Percentiles rank a stretch among this genome's conserved stretches.
Evolutionary conservation across 2,888 invertebrate species (phyloP).

Genomic region (Tinea trinotella): DNA sequence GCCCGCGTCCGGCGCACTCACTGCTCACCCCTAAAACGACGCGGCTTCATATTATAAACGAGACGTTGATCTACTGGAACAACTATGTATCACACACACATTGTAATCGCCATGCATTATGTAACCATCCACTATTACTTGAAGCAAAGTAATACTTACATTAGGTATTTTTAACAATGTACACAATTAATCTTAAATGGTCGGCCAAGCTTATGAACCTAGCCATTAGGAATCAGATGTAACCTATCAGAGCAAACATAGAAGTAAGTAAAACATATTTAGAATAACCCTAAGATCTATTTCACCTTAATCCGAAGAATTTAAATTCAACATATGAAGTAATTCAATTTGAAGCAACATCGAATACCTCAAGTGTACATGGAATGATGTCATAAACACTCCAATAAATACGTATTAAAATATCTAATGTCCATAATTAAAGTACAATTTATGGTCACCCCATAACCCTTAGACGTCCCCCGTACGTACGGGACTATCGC

Average conservation of each 20-base stretch:
- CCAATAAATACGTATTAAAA: constrained; percentile 63
- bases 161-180: no score
- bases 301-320: no score
- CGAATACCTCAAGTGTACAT: no score
- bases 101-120: constrained; percentile 15
- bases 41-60: constrained; percentile 17
- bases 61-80: constrained; percentile 8
- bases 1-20: constrained; percentile 45
- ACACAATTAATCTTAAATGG: no score
- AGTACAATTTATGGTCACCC: constrained; percentile 59
- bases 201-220: no score
- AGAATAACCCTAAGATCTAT: no score
- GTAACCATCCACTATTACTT: constrained; percentile 29
- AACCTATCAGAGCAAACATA: no score
- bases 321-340: no score
- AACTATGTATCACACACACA: constrained; percentile 12
- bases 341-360: no score
- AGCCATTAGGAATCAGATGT: no score
- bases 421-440: constrained; percentile 60
- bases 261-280: no score
- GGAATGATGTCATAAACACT: constrained; percentile 50
- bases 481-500: background rate
- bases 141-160: no score
- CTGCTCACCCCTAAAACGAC: constrained; percentile 22
- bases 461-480: constrained; percentile 41